Base-by-base conservation (phyloP, 2,113 vertebrate genomes). In the Pseudolaguvia tuberculata region DNA sequence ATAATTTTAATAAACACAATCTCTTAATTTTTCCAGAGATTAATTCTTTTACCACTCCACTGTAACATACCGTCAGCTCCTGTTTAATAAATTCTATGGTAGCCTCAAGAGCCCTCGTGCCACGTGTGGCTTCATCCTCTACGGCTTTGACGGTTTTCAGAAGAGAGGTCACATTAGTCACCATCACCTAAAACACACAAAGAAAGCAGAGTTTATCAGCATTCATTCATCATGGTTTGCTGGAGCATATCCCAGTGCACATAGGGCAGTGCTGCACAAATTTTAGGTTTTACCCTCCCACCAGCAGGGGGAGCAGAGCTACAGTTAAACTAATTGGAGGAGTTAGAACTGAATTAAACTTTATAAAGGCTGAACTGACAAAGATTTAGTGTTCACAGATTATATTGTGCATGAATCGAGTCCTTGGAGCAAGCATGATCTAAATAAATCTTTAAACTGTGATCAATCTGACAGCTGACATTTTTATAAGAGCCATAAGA, bases 61-160 rank as follows among this genome's bases (percentile, higher is more conserved):
- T n/a, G 73, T 68, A 63, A 58, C 56, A 52, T 91, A 99, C 97
- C 84, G 93, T 96, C 83, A 99, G 91, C 85, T 99, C 96, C 86
- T 99, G 96, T 76, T 95, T 98, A 91, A 99, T 99, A 90, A 92
- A 97, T 80, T 99, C 97, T 1, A 98, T 99, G 1, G 96, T 95
- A 79, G 95, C 95, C 86, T 99, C 96, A 0, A 99, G 91, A 1
- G 97, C 97, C 83, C 97, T 93, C 0, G 96, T 99, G 66, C 97
- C 97, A 14, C 96, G 94, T 50, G 96, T 99, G 39, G 97, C 97
- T 87, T 99, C 96, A 63, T 99, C 97, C 88, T 99, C 97, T 55
- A 99, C 97, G 0, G 97, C 97, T 89, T 99, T 99, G 82, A 99
- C 97, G 0, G 97, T 99, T 89, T 99, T 99, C 82, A 99, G 90